These are phyloP conservation scores for Lithobates pipiens DNA, from an alignment of 2,797 vertebrate species.

Conservation along the genomic window DNA sequence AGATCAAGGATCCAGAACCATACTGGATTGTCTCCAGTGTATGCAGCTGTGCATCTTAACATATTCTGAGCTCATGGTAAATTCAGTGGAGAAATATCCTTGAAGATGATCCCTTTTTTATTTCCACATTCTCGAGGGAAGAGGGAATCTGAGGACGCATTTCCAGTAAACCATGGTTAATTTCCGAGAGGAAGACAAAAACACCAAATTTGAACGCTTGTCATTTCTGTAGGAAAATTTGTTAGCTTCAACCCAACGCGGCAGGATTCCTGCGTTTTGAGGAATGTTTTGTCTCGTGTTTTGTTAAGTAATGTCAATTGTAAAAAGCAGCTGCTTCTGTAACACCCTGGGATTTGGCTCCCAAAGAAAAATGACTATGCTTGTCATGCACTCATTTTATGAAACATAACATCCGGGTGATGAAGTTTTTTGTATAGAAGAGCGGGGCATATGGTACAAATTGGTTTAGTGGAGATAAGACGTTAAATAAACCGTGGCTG, in stretches of 20 bases:
- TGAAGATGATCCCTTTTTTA: neutral
- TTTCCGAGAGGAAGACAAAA: conserved; percentile 35
- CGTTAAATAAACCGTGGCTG: conserved; percentile 80
- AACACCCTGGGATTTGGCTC: conserved; percentile 75
- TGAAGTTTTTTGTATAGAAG: conserved; percentile 75
- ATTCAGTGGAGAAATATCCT: neutral
- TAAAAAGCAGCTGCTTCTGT: conserved; percentile 70
- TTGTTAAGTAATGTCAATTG: conserved; percentile 49
- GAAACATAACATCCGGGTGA: conserved; percentile 73
- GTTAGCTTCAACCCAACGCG: conserved; percentile 31
- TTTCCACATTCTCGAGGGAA: neutral
- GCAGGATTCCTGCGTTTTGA: conserved; percentile 51
- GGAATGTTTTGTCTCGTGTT: conserved; percentile 31
- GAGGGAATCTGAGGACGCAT: conserved; percentile 32
- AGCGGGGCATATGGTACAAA: conserved; percentile 81
- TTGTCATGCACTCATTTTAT: conserved; percentile 72
- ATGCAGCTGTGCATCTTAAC: conserved; percentile 11
- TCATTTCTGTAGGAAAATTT: conserved; percentile 25
- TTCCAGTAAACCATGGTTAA: conserved; percentile 16
- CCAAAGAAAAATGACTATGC: conserved; percentile 78
- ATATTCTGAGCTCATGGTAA: neutral
- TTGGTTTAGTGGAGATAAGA: conserved; percentile 80
- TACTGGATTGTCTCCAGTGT: neutral
- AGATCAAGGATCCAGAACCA: neutral
- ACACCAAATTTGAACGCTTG: conserved; percentile 32